A percentile compares a stretch with the other conserved stretches of the same genome.
These are phyloP conservation scores for Lepetodrilus schrolli DNA, from an alignment of 2,888 invertebrate genomes.

Conservation along the genomic window DNA sequence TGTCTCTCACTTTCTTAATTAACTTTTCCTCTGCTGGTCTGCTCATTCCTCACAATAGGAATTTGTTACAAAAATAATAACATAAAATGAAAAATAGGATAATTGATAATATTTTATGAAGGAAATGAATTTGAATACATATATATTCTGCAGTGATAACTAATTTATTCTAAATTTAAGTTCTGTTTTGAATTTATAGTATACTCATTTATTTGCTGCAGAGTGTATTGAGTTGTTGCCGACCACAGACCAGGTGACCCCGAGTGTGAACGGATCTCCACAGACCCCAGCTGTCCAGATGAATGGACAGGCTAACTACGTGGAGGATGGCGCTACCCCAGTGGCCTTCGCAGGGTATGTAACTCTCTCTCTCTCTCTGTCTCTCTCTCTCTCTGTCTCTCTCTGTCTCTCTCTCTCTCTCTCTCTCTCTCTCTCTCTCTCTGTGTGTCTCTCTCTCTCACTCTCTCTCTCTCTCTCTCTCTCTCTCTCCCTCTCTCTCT, in stretches of 20 bases:
- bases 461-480: background rate
- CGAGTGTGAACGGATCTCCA: conserved; percentile 6
- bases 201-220: no score
- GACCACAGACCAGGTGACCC: background rate
- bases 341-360: conserved; percentile 16
- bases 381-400: conserved; percentile 26
- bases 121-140: no score
- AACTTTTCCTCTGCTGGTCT: no score
- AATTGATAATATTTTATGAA: no score
- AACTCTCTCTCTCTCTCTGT: conserved; percentile 27
- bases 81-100: no score
- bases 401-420: conserved; percentile 26
- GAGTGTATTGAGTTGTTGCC: conserved; percentile 26
- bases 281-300: background rate
- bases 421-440: background rate
- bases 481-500: conserved; percentile 5
- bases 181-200: no score
- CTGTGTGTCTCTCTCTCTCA: background rate
- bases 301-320: conserved; percentile 29
- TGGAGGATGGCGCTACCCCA: conserved; percentile 5
- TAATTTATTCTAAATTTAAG: no score
- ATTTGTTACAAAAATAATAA: no score
- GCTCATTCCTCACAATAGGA: no score
- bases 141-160: no score
- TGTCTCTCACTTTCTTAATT: no score